Base-by-base conservation (phyloP, 2,797 vertebrate species). In the Bovichtus variegatus region DNA sequence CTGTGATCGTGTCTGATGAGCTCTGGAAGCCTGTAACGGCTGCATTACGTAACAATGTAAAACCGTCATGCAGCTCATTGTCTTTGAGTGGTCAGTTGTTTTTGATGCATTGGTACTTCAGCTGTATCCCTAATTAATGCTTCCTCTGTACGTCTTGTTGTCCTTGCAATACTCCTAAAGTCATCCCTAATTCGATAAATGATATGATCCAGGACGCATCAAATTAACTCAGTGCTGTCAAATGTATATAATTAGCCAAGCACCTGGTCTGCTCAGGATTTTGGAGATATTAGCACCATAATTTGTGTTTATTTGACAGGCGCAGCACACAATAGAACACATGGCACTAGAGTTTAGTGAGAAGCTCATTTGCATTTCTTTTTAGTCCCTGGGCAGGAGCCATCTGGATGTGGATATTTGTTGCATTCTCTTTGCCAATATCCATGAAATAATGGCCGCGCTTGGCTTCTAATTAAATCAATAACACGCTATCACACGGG, bases 221-320 rank as follows among this genome's bases (percentile, higher is more conserved):
- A 71, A 80, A 87, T 91, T 86, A 89, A 78, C 71, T 83, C 63
- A 50, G 73, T 34, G 57, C 53, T 62, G 76, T 90, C 83, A 85
- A 83, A 86, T 68, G 64, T 71, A 74, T 73, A 68, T 78, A 88
- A 92, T 92, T 87, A 88, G 71, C 80, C 51, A 13, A 80, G 72
- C 86, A 91, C 84, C 89, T 92, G 88, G 90, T 76, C 65, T 47
- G 54, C 44, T 80, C 36, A 40, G 78, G 60, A 83, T 86, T 89
- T 81, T 46, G 27, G 36, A 23, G 31, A 80, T 64, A 89, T 86
- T 85, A 85, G 73, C 63, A 36, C 44, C 57, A 72, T 88, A 71
- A 89, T 83, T 87, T 82, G 80, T 85, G 74, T 89, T 90, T 86
- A 90, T 87, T 72, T 88, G 90, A 89, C 88, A 85, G 70, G 40